Conservation (phyloP, 2,888 invertebrate species). For the Nasonia oneida region DNA sequence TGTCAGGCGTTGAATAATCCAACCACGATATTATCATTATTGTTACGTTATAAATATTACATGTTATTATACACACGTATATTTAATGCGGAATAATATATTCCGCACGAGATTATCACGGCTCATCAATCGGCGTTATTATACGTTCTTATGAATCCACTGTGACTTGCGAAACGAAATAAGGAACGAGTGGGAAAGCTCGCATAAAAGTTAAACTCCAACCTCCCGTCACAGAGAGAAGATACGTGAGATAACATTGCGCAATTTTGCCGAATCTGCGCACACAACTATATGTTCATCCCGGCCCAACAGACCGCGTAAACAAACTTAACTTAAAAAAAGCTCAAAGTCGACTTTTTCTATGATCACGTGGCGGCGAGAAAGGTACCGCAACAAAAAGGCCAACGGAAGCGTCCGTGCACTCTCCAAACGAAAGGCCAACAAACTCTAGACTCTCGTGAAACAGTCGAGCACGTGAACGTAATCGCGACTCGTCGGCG, state of each 20-base stretch:
- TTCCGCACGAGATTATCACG: background rate
- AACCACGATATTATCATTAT: background rate
- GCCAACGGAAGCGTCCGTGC: background rate
- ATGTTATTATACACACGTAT: background rate
- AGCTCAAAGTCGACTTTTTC: conserved; percentile 12
- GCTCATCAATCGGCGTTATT: background rate
- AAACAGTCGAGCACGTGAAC: background rate
- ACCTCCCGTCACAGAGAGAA: background rate
- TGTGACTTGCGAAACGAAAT: background rate
- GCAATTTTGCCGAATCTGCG: background rate
- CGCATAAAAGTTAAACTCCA: conserved; percentile 2
- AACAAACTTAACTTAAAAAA: background rate
- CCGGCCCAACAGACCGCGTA: background rate
- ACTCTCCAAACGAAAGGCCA: background rate
- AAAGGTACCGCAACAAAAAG: background rate
- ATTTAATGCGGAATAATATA: background rate
- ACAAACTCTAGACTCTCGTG: background rate
- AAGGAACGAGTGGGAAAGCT: background rate
- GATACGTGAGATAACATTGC: conserved; percentile 13
- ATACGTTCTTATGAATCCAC: background rate
- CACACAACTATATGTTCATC: conserved; percentile 21
- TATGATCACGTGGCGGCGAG: background rate
- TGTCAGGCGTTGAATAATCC: conserved; percentile 6
- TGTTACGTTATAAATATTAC: conserved; percentile 3
- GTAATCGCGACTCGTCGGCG: conserved; percentile 32